Evolutionary conservation across 2,888 invertebrate genomes (phyloP), one percentile per base, ranked within the genome.

Genomic region (Arge pagana): DNA sequence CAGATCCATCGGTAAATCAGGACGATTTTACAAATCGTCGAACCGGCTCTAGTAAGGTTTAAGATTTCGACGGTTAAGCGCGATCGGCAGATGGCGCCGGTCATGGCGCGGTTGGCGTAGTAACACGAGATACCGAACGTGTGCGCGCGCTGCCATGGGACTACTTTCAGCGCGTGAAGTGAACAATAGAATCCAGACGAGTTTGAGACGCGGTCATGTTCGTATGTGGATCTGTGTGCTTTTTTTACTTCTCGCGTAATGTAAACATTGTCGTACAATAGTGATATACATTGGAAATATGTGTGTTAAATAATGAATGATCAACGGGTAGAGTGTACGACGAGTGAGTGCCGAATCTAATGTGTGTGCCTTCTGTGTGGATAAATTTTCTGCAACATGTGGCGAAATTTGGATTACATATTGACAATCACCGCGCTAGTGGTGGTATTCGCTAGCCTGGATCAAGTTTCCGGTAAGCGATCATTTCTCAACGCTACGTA

Each of bases 141-240:
- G 75, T 72, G 70, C 68, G 74, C 75, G 72, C 73, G 70, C 48
- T 56, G 45, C 39, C 41, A 54, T 52, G 72, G 72, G 63, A 76
- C 76, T 76, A 76, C 75, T 77, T 77, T 74, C 73, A 68, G 68
- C 72, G 73, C 72, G 72, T 71, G 69, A 67, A 67, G 68, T 67
- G 71, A 76, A 77, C 76, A 77, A 76, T 77, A 76, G 76, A 69
- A 66, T 59, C 67, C 72, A 74, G 74, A 74, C 71, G 74, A 74
- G 72, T 71, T 72, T 71, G 66, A 73, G 73, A 70, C 74, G 75
- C 71, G 72, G 66, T 67, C 72, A 72, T 68, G 71, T 57, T 71
- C 70, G 71, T 71, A 61, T 66, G 66, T 55, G 64, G 63, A 58
- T 67, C 63, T 53, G 62, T 67, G 57, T 59, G 64, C 62, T 62